Evolutionary conservation across 1,140 invertebrate genomes (phyloP), one percentile per base, ranked within the genome.

Genomic region (Drosophila tropicalis): DNA sequence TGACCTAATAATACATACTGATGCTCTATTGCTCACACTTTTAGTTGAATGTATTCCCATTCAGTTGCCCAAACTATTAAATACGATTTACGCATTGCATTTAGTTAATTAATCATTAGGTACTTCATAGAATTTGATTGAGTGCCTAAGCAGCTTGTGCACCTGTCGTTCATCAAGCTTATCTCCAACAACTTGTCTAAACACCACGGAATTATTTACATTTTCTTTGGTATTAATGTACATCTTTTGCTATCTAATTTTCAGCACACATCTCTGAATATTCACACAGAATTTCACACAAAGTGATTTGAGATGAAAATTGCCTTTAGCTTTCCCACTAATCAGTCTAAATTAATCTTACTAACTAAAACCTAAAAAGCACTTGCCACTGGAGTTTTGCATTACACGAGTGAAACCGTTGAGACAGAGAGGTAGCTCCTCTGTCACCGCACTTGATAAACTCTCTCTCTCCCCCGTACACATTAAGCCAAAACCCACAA

Each of bases 311-410:
- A 13, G 19, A 12, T 4, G 60, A 17, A 57, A 57, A 57, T 34
- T 57, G 32, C 17, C 56, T 19, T 36, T 19, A 36, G 56, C 56
- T 36, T 40, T 15, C 6, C 51, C 62, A 71, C 62, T 77, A 77
- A 77, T 70, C 75, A 62, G 44, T 44, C 77, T 77, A 77, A 77
- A 70, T 77, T 67, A 77, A 70, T 77, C 73, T 61, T 55, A 34
- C 56, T 60, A 71, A 77, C 67, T 77, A 77, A 77, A 77, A 75
- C 75, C 56, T 12, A 15, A 61, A 76, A 77, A 70, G 76, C 70
- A 41, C 67, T 25, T 54, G 34, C 56, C 67, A 77, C 71, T 77
- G 65, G 56, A 58, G 15, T 62, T 41, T 32, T 34, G 60, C 60
- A 36, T 70, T 61, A 25, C 65, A 61, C 34, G 66, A 60, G 12